Evolutionary conservation across 2,113 vertebrate genomes (phyloP).

Genomic region (Sebastes fasciatus): DNA sequence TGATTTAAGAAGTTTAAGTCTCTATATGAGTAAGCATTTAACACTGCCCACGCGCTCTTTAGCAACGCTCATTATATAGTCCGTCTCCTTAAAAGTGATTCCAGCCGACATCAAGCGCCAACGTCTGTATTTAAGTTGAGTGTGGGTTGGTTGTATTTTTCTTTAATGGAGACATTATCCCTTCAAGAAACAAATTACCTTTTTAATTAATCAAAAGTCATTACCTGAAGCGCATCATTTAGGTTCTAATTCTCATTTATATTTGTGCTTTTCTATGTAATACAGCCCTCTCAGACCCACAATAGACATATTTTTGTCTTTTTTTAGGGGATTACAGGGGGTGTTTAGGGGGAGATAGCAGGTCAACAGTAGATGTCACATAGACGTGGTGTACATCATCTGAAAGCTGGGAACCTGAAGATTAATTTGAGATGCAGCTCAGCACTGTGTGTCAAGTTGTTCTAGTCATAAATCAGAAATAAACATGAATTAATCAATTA

Average conservation of each 20-base stretch:
- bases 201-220: background rate
- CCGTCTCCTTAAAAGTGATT: constrained; percentile 13
- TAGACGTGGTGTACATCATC: no score
- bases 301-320: no score
- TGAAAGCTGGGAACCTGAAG: no score
- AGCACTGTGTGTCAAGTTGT: no score
- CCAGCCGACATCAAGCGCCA: constrained; percentile 21
- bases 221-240: background rate
- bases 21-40: constrained; percentile 37
- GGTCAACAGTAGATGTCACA: no score
- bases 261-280: background rate
- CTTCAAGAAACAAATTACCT: background rate
- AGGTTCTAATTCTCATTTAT: background rate
- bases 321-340: no score
- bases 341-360: no score
- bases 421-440: no score
- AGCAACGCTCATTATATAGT: constrained; percentile 20
- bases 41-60: constrained; percentile 10
- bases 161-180: background rate
- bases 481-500: no score
- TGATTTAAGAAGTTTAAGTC: constrained; percentile 56
- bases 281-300: background rate
- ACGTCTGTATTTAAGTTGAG: constrained; percentile 22
- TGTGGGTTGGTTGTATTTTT: background rate
- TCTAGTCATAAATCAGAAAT: no score